These are phyloP conservation scores for Blennius ocellaris DNA, from an alignment of 2,113 vertebrate species.

Conservation along the genomic window DNA sequence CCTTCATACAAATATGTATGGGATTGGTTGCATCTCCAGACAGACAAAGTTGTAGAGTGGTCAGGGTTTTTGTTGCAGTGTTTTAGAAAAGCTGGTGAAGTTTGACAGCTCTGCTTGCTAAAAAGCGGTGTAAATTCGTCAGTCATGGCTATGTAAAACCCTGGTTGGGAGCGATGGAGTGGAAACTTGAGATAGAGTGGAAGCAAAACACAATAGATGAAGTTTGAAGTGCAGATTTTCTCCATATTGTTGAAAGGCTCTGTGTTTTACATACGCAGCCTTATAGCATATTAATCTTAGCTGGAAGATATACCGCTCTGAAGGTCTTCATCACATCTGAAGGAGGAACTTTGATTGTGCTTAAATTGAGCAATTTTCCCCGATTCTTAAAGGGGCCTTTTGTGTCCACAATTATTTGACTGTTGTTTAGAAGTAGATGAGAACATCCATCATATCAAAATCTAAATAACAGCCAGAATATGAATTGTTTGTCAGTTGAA, in stretches of 20 bases:
- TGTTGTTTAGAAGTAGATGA: too few species aligned
- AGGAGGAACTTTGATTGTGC: neutral
- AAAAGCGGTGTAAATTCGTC: conserved; percentile 32
- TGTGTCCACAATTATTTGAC: too few species aligned
- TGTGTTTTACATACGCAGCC: neutral
- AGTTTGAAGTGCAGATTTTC: neutral
- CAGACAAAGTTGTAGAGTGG: neutral
- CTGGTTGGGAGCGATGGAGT: conserved; percentile 1
- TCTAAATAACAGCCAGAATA: too few species aligned
- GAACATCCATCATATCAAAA: too few species aligned
- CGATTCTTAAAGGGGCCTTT: neutral
- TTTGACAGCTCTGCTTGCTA: conserved; percentile 26
- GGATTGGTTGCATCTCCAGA: conserved; percentile 9
- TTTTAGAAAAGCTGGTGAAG: conserved; percentile 24
- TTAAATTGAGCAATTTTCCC: neutral
- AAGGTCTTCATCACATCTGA: neutral
- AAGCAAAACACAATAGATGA: neutral
- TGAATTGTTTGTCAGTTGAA: too few species aligned
- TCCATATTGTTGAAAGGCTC: neutral
- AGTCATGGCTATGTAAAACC: conserved; percentile 36
- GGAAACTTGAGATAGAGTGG: neutral
- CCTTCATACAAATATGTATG: conserved; percentile 17
- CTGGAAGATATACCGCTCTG: neutral
- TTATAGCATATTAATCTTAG: neutral
- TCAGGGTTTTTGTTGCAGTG: conserved; percentile 20